Base-by-base conservation (phyloP, 2,888 invertebrate species). In the Synergus itoensis region DNA sequence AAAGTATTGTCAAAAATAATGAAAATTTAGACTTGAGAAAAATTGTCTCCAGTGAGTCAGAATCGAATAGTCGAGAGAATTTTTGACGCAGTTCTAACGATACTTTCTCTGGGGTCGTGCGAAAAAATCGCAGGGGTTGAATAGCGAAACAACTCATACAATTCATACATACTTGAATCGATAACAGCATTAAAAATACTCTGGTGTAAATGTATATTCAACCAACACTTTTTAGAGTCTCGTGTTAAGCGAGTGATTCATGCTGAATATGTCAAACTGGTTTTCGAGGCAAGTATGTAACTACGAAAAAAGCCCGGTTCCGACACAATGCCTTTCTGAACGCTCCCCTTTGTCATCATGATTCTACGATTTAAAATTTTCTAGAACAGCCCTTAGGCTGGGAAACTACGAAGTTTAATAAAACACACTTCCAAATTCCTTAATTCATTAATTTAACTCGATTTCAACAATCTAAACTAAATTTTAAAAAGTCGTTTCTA, bases 211-310 rank as follows among this genome's bases (percentile, higher is more conserved):
- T 18, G 41, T 53, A 7, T 36, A 16, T 53, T 45, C 45, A 28
- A 69, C 16, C 14, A 12, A n/a, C 36, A 73, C 73, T 48, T 48
- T 45, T 48, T 28, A 41, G 16, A 80, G 80, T 81, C 80, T 81
- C 84, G 82, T 79, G 81, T 80, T 84, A 75, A 79, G 80, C 77
- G 82, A 86, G 83, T 87, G 87, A 87, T 86, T 87, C 87, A 87
- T 84, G 81, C 82, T 79, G 78, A 84, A 81, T 86, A 84, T 83
- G 84, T 86, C 83, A 84, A 87, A 87, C 87, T 87, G 87, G 85
- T 87, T 87, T 73, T 77, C 82, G 81, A 83, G 79, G 77, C 83
- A 63, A 60, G 63, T 48, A 48, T 48, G 28, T 41, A 18, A 18
- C 18, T 43, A 45, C 28, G 40, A 77, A 77, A 77, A 62, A 76